Conservation (phyloP, 2,113 vertebrate species). For the Periophthalmus modestus region DNA sequence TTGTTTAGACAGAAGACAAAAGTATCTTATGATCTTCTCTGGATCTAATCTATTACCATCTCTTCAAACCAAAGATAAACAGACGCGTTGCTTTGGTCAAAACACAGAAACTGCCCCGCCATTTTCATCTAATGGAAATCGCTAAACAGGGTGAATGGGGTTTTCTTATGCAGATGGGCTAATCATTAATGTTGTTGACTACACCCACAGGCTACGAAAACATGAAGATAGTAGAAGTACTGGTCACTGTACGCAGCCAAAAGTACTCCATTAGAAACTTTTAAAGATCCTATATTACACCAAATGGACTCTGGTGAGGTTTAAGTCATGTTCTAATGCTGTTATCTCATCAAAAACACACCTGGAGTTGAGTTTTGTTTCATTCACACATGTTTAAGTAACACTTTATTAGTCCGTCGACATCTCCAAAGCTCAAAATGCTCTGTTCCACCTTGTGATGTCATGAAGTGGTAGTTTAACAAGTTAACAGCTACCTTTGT, state of each 20-base stretch:
- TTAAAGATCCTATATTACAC: too few species aligned
- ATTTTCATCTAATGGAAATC: conserved; percentile 73
- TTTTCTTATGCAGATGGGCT: conserved; percentile 74
- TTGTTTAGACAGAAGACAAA: conserved; percentile 73
- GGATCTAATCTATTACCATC: conserved; percentile 75
- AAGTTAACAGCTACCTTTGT: too few species aligned
- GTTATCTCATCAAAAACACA: too few species aligned
- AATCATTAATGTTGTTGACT: conserved; percentile 59
- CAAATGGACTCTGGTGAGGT: too few species aligned
- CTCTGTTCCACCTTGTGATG: too few species aligned
- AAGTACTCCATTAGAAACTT: neutral
- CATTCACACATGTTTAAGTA: too few species aligned
- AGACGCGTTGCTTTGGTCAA: conserved; percentile 67
- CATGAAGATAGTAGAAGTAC: too few species aligned
- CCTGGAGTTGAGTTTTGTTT: too few species aligned
- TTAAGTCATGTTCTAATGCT: too few species aligned
- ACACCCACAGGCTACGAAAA: conserved; percentile 49
- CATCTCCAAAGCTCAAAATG: too few species aligned
- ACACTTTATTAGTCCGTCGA: too few species aligned
- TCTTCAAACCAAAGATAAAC: conserved; percentile 60
- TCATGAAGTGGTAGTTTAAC: too few species aligned
- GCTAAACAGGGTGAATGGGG: conserved; percentile 63
- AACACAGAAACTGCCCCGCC: conserved; percentile 62
- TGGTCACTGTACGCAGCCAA: neutral
- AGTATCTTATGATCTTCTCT: conserved; percentile 77